Percentiles rank a stretch among this genome's conserved stretches.
phyloP scores from a whole-genome alignment of 53 echinoderm and acorn worm genomes.

The Holothuria leucospilota region DNA sequence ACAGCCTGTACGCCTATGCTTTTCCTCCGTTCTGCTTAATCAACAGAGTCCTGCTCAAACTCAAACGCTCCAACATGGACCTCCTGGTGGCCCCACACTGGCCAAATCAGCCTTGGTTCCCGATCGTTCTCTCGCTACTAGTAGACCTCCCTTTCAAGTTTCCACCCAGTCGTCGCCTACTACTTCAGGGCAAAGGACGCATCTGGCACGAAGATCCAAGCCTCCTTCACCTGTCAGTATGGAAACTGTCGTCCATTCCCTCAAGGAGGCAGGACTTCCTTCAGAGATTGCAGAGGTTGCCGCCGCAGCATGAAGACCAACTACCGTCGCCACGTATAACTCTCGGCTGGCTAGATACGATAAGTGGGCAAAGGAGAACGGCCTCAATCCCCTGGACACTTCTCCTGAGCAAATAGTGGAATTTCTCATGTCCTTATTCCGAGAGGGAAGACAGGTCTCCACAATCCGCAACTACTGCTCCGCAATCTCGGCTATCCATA shows the following conservation, averaged over 20 bases:
- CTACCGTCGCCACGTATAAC: neutral
- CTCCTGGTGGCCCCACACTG: slow-evolving; percentile 55
- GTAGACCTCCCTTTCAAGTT: neutral
- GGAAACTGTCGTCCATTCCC: neutral
- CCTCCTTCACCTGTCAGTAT: neutral
- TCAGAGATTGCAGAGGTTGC: neutral
- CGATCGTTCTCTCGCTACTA: neutral
- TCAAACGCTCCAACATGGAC: neutral
- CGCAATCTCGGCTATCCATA: too few relatives aligned
- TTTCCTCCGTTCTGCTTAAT: slow-evolving; percentile 55
- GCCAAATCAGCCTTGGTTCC: slow-evolving; percentile 59
- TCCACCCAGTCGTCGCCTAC: too few relatives aligned
- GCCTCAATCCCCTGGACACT: neutral
- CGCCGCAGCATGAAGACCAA: neutral
- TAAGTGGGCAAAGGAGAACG: neutral
- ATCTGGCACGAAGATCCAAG: too few relatives aligned
- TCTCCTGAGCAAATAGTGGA: too few relatives aligned
- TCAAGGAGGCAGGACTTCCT: too few relatives aligned
- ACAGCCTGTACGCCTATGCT: slow-evolving; percentile 42
- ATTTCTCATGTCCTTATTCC: too few relatives aligned
- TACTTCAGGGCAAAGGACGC: too few relatives aligned
- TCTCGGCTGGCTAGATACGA: neutral
- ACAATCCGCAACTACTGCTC: too few relatives aligned
- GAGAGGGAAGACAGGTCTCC: too few relatives aligned
- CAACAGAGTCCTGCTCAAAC: slow-evolving; percentile 15